Evolutionary conservation across 2,113 vertebrate genomes (phyloP).

Genomic region (Shinisaurus crocodilurus): DNA sequence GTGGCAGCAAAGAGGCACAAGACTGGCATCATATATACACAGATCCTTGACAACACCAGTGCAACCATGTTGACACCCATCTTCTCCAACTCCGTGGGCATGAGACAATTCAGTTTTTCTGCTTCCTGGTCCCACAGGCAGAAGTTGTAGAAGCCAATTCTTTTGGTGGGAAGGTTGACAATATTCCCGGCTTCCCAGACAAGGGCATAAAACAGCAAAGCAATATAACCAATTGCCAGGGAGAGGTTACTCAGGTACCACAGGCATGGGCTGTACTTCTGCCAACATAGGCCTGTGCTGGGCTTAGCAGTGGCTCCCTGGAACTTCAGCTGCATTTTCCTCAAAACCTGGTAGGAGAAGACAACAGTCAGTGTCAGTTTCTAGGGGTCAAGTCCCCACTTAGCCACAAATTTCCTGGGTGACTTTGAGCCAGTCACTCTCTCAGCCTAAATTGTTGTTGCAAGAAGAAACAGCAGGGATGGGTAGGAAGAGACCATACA

Average conservation of each 20-base stretch:
- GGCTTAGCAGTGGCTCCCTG: fast-evolving
- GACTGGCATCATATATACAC: constrained; percentile 67
- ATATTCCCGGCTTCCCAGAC: constrained; percentile 69
- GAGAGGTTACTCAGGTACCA: not conserved
- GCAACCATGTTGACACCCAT: constrained; percentile 44
- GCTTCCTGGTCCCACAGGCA: constrained; percentile 70
- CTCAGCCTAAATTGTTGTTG: too few species aligned
- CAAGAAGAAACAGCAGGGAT: not conserved
- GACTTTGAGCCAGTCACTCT: not conserved
- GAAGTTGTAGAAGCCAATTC: constrained; percentile 78
- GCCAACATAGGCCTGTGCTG: not conserved
- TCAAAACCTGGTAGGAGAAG: constrained; percentile 35
- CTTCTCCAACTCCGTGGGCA: constrained; percentile 38
- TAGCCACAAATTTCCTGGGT: not conserved
- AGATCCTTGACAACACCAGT: constrained; percentile 60
- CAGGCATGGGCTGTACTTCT: fast-evolving
- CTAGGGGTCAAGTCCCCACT: not conserved
- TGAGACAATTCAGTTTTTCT: constrained; percentile 50
- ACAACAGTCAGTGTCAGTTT: not conserved
- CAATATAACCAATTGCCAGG: not conserved
- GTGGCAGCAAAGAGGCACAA: constrained; percentile 57
- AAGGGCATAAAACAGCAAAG: constrained; percentile 64
- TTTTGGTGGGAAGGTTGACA: constrained; percentile 56
- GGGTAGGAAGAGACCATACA: not conserved
- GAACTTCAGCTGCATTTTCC: not conserved